These are phyloP conservation scores for Catamblyrhynchus diadema DNA, from an alignment of 2,797 vertebrate species.

Conservation along the genomic window DNA sequence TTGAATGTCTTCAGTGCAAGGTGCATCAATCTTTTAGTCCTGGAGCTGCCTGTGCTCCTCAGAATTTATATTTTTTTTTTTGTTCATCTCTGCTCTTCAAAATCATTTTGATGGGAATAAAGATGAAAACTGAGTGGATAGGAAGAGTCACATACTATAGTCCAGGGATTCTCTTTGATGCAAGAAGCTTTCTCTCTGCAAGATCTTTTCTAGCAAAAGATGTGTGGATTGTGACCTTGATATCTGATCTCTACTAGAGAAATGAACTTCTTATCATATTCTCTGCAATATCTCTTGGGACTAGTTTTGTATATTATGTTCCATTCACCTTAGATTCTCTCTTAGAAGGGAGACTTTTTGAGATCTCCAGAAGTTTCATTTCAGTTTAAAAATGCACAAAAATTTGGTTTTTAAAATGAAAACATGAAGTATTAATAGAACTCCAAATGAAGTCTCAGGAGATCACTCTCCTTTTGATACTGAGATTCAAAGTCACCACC, in stretches of 20 bases:
- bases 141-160: neutral
- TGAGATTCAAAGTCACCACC: neutral
- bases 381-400: neutral
- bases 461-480: neutral
- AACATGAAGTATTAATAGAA: neutral
- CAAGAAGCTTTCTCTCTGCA: neutral
- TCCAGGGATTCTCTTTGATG: neutral
- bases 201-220: neutral
- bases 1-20: neutral
- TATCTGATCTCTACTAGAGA: neutral
- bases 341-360: neutral
- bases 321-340: neutral
- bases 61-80: neutral
- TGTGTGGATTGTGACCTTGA: neutral
- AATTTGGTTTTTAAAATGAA: neutral
- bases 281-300: neutral
- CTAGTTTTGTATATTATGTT: neutral
- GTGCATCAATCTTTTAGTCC: neutral
- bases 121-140: neutral
- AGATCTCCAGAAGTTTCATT: neutral
- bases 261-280: neutral
- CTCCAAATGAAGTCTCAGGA: neutral
- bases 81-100: neutral
- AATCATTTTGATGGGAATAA: neutral
- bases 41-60: neutral